phyloP scores from a whole-genome alignment of 2,888 invertebrate genomes.

The Tachina fera region DNA sequence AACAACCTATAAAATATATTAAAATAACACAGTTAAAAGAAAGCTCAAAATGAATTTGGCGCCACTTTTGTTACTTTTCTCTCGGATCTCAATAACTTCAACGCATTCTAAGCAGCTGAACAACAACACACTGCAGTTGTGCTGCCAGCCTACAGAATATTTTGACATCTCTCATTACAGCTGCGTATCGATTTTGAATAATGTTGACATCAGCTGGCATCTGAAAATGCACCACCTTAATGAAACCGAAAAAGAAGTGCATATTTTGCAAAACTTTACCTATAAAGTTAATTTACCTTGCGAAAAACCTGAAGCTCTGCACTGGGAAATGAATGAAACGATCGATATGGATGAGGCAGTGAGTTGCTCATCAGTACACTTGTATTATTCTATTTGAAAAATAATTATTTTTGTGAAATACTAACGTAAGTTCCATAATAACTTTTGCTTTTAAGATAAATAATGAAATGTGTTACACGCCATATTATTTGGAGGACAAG shows the following conservation, averaged over 20 bases:
- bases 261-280: constrained; percentile 1
- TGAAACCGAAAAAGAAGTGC: constrained; percentile 8
- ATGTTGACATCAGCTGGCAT: constrained; percentile 11
- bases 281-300: constrained; percentile 35
- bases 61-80: not conserved
- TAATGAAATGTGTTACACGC: constrained; percentile 21
- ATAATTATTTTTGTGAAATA: not conserved
- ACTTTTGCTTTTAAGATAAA: not conserved
- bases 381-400: not conserved
- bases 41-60: constrained; percentile 6
- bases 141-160: constrained; percentile 33
- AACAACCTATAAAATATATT: not conserved
- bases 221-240: constrained; percentile 6
- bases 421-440: too few species aligned
- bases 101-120: not conserved
- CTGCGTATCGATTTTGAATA: not conserved
- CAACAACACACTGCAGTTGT: constrained; percentile 26
- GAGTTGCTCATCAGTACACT: not conserved
- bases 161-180: constrained; percentile 11
- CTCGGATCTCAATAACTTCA: not conserved
- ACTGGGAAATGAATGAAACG: constrained; percentile 35
- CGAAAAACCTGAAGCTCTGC: constrained; percentile 33
- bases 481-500: constrained; percentile 5
- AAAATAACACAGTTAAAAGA: not conserved
- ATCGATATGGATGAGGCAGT: not conserved